Conservation (phyloP, 2,113 vertebrate species). For the Alexandromys fortis region DNA sequence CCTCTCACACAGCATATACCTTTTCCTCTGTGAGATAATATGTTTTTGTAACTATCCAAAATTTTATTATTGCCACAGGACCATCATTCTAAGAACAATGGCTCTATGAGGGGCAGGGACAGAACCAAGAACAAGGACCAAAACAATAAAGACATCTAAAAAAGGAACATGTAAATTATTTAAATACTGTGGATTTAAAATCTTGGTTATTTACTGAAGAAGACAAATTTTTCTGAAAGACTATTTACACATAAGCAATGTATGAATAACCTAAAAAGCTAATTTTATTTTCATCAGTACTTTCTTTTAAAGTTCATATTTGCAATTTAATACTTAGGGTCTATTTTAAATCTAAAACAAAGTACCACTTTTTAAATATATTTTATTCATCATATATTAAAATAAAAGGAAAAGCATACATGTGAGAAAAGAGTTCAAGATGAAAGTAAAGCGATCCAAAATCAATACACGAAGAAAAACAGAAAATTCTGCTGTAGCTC, state of each 20-base stretch:
- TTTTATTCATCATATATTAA: background rate
- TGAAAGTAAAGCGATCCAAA: background rate
- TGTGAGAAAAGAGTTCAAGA: background rate
- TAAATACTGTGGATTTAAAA: background rate
- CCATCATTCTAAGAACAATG: background rate
- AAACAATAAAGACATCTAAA: background rate
- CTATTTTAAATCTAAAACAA: slow-evolving; percentile 11
- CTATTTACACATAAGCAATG: background rate
- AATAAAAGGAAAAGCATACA: background rate
- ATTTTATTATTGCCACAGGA: background rate
- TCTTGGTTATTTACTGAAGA: background rate
- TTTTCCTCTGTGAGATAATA: background rate
- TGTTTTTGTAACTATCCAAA: background rate
- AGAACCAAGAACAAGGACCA: background rate
- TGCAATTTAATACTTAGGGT: background rate
- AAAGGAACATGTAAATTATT: background rate
- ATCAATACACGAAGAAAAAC: background rate
- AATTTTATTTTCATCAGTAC: background rate
- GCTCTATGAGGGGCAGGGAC: background rate
- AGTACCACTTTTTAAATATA: background rate
- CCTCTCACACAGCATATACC: fast-evolving
- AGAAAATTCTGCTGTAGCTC: background rate
- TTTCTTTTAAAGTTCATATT: background rate
- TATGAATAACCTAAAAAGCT: background rate
- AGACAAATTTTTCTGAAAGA: background rate